Conservation (phyloP, 1,140 invertebrate species). For the Microvelia longipes region DNA sequence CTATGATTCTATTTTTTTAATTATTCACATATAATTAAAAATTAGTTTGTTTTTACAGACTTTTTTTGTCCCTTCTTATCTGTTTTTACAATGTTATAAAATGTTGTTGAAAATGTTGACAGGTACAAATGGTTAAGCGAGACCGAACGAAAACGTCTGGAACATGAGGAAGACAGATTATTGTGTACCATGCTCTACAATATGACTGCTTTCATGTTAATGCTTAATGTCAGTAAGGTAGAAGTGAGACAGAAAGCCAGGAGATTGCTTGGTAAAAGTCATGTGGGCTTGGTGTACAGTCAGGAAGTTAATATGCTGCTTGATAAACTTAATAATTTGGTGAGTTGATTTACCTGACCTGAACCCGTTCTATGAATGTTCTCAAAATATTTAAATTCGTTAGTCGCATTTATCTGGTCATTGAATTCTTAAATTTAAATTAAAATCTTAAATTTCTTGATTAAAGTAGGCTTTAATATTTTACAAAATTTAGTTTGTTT, state of each 20-base stretch:
- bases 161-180: conserved; percentile 94
- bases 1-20: too few relatives aligned
- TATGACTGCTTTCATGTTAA: conserved; percentile 87
- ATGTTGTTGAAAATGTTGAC: too few relatives aligned
- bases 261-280: conserved; percentile 88
- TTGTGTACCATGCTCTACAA: conserved; percentile 93
- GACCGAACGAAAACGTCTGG: conserved; percentile 83
- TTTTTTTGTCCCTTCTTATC: too few relatives aligned
- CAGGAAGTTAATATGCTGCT: conserved; percentile 93
- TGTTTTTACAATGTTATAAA: too few relatives aligned
- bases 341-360: conserved; percentile 34
- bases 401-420: background rate
- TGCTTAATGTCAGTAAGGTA: conserved; percentile 74
- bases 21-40: too few relatives aligned
- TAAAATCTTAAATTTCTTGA: too few relatives aligned
- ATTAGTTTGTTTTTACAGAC: too few relatives aligned
- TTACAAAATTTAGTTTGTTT: too few relatives aligned
- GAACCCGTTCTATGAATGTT: background rate
- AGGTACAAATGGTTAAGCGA: conserved; percentile 85
- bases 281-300: conserved; percentile 93
- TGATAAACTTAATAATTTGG: conserved; percentile 87
- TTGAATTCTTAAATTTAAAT: too few relatives aligned
- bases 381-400: background rate
- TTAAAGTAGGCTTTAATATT: too few relatives aligned
- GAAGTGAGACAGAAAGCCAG: conserved; percentile 86